These are phyloP conservation scores for Dasysyrphus albostriatus DNA, from an alignment of 2,888 invertebrate species.

Conservation along the genomic window DNA sequence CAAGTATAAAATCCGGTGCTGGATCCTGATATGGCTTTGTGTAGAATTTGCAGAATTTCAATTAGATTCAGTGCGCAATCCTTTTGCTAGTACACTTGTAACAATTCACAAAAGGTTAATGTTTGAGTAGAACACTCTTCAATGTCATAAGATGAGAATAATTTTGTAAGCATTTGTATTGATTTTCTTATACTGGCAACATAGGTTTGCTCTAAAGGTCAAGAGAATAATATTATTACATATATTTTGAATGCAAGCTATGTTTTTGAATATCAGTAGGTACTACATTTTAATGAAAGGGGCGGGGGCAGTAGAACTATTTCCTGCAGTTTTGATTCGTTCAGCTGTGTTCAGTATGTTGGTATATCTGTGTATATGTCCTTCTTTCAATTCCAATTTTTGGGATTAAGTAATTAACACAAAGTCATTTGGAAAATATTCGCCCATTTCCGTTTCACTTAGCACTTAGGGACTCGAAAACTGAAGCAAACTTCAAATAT, in stretches of 20 bases:
- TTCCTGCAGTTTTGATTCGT: background rate
- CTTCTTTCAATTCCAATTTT: conserved; percentile 39
- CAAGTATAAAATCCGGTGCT: background rate
- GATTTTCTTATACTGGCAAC: background rate
- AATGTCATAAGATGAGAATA: background rate
- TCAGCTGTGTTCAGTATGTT: no score
- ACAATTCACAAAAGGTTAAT: background rate
- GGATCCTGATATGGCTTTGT: background rate
- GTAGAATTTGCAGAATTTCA: background rate
- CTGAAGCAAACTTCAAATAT: conserved; percentile 15
- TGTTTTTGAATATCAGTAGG: background rate
- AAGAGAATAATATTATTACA: background rate
- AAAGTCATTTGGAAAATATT: conserved; percentile 51
- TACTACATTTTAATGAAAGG: background rate
- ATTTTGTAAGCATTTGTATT: background rate
- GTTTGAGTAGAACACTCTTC: background rate
- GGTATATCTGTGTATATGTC: background rate
- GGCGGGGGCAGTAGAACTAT: background rate
- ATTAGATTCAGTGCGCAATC: background rate
- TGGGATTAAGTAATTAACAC: conserved; percentile 57
- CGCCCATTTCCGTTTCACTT: conserved; percentile 59
- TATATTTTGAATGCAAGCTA: background rate
- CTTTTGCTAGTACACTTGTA: background rate
- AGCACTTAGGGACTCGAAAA: conserved; percentile 32
- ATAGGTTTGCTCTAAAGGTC: background rate